Percentiles rank a stretch among this genome's conserved stretches.
These are phyloP conservation scores for Trematomus bernacchii DNA, from an alignment of 2,797 vertebrate species.

Conservation along the genomic window DNA sequence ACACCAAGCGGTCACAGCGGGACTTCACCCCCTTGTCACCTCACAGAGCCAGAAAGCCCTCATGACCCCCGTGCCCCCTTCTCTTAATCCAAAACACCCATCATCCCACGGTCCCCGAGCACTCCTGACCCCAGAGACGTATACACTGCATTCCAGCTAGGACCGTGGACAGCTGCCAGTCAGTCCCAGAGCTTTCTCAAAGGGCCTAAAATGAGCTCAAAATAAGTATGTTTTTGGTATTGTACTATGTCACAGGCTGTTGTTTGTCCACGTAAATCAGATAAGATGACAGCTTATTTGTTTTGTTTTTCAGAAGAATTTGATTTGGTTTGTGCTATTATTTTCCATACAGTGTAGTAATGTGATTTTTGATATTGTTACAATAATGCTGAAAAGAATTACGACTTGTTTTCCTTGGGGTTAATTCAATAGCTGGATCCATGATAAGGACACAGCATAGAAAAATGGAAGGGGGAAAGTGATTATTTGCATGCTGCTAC, in stretches of 20 bases:
- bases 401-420: conserved; percentile 9
- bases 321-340: conserved; percentile 28
- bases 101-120: conserved; percentile 47
- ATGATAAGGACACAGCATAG: neutral
- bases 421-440: neutral
- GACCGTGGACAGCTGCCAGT: conserved; percentile 57
- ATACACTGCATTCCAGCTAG: conserved; percentile 35
- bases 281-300: conserved; percentile 47
- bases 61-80: conserved; percentile 41
- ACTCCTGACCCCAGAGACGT: conserved; percentile 38
- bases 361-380: conserved; percentile 31
- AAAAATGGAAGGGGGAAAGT: neutral
- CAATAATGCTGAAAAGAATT: conserved; percentile 9
- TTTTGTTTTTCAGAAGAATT: conserved; percentile 52
- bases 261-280: conserved; percentile 59
- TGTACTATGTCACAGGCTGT: conserved; percentile 36
- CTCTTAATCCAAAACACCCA: conserved; percentile 34
- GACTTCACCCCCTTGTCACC: conserved; percentile 63
- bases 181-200: conserved; percentile 32
- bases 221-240: conserved; percentile 33
- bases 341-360: conserved; percentile 40
- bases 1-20: conserved; percentile 73
- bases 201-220: conserved; percentile 32
- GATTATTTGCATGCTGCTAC: neutral
- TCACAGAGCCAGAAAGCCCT: conserved; percentile 49